phyloP scores from a whole-genome alignment of 2,888 invertebrate species.

The Lasioglossum morio region DNA sequence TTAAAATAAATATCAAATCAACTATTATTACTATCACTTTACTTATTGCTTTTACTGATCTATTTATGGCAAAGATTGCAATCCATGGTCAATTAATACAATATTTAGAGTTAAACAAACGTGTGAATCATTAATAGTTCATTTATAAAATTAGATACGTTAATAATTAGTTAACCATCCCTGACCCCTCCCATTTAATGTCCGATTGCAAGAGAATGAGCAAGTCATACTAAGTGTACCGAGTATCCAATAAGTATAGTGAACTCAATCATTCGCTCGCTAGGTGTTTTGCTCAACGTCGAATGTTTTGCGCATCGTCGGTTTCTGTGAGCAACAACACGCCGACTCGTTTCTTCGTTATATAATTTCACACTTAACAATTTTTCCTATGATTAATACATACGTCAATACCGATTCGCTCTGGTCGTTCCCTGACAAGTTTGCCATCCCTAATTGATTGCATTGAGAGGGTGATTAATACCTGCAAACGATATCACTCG shows the following conservation, averaged over 20 bases:
- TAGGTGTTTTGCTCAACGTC: neutral
- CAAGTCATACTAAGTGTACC: neutral
- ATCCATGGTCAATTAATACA: neutral
- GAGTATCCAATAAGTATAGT: neutral
- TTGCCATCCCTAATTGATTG: neutral
- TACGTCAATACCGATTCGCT: neutral
- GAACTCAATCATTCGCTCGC: neutral
- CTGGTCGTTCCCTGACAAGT: neutral
- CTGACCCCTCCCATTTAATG: neutral
- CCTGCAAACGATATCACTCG: neutral
- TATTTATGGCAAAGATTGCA: neutral
- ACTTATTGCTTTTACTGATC: no score
- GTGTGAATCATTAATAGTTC: neutral
- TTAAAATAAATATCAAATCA: no score
- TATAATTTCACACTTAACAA: neutral
- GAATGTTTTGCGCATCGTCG: neutral
- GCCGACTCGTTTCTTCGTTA: neutral
- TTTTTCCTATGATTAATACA: constrained; percentile 2
- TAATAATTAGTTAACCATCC: neutral
- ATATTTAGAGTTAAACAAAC: neutral
- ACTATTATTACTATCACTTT: no score
- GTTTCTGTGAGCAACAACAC: neutral
- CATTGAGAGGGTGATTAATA: neutral
- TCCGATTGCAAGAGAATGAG: neutral
- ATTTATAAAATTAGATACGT: neutral